Percentiles rank a stretch among this genome's conserved stretches.
Conservation (phyloP, 1,140 invertebrate genomes). For the Aphelenchoides fujianensis region DNA sequence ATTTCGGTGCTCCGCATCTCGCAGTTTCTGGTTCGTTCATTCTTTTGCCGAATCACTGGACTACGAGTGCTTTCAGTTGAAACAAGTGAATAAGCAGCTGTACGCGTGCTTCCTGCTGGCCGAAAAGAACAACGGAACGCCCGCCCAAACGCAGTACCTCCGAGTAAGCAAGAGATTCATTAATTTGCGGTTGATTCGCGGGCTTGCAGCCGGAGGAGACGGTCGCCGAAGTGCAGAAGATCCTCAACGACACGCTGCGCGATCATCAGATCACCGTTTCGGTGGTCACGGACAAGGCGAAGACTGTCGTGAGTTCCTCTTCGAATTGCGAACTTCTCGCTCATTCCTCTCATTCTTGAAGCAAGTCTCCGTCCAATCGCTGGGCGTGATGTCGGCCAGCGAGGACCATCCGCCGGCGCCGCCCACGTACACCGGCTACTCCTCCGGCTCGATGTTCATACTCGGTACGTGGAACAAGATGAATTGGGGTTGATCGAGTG, state of each 20-base stretch:
- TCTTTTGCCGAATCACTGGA: not conserved
- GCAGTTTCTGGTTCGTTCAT: slow-evolving; percentile 34
- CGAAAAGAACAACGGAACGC: slow-evolving; percentile 23
- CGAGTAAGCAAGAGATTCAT: too few species aligned
- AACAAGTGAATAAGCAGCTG: slow-evolving; percentile 17
- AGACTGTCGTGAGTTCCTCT: slow-evolving; percentile 23
- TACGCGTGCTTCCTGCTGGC: slow-evolving; percentile 30
- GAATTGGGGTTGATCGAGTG: not conserved
- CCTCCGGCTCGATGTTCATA: slow-evolving; percentile 32
- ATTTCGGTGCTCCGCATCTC: slow-evolving; percentile 37
- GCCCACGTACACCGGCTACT: slow-evolving; percentile 32
- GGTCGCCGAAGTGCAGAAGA: slow-evolving; percentile 24
- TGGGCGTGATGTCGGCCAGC: not conserved
- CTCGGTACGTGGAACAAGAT: not conserved
- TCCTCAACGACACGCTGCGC: slow-evolving; percentile 20
- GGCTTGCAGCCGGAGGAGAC: slow-evolving; percentile 23
- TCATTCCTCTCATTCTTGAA: slow-evolving; percentile 7
- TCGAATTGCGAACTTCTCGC: slow-evolving; percentile 16
- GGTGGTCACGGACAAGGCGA: slow-evolving; percentile 21
- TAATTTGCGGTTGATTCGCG: too few species aligned
- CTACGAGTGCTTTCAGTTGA: slow-evolving; percentile 9
- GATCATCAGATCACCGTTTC: not conserved
- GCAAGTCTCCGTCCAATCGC: not conserved
- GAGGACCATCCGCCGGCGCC: slow-evolving; percentile 11
- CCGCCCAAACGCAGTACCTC: slow-evolving; percentile 19